phyloP scores from a whole-genome alignment of 2,113 vertebrate genomes.

The human (Homo sapiens) region GRCh38 chr16:15141501-15142000 shows the following conservation, averaged over 20 bases:
- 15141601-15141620: background rate
- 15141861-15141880: background rate
- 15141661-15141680: too few species aligned
- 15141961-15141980: background rate
- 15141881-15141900: background rate
- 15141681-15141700: too few species aligned
- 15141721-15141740: fast-evolving
- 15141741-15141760: fast-evolving
- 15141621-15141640: background rate
- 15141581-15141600: background rate
- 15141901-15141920: background rate
- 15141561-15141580: background rate
- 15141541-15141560: background rate
- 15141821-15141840: background rate
- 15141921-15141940: background rate
- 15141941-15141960: background rate
- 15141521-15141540: background rate
- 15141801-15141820: background rate
- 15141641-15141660: background rate
- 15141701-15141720: background rate
- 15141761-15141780: fast-evolving
- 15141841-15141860: fast-evolving
- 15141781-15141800: background rate
- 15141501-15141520: background rate
- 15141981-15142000: background rate